Evolutionary conservation across 2,113 vertebrate species (phyloP).

Genomic region (Okapia johnstoni): DNA sequence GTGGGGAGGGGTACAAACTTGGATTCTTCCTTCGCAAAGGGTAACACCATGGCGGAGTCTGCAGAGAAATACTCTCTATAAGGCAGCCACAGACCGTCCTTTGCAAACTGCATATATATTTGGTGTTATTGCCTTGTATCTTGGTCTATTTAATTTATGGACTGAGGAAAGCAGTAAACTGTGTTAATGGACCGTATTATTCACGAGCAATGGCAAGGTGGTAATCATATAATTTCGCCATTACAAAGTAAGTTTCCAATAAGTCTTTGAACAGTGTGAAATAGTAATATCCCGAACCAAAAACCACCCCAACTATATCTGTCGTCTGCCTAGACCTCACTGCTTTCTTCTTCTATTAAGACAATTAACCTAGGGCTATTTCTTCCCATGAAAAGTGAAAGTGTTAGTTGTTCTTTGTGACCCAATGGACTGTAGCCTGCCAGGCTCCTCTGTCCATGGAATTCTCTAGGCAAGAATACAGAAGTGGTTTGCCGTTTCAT

Average conservation of each 20-base stretch:
- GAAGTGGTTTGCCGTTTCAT: not conserved
- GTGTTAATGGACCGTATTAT: not conserved
- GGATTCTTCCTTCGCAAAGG: not conserved
- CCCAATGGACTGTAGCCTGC: not conserved
- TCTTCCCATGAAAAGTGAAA: not conserved
- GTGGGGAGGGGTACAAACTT: not conserved
- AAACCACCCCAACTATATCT: not conserved
- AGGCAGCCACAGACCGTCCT: not conserved
- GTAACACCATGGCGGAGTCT: not conserved
- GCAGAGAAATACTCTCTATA: not conserved
- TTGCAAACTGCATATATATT: not conserved
- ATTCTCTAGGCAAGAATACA: not conserved
- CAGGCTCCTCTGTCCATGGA: not conserved
- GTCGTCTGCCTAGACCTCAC: not conserved
- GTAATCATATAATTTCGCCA: not conserved
- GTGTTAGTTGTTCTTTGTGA: not conserved
- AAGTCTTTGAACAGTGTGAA: not conserved
- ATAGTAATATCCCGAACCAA: not conserved
- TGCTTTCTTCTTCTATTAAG: not conserved
- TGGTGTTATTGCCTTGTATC: not conserved
- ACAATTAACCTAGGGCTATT: not conserved
- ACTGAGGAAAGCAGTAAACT: not conserved
- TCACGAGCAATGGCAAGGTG: not conserved
- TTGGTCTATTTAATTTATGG: not conserved
- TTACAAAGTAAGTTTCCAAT: not conserved